These are phyloP conservation scores for Zaprionus inermis DNA, from an alignment of 1,140 invertebrate genomes.

Conservation along the genomic window DNA sequence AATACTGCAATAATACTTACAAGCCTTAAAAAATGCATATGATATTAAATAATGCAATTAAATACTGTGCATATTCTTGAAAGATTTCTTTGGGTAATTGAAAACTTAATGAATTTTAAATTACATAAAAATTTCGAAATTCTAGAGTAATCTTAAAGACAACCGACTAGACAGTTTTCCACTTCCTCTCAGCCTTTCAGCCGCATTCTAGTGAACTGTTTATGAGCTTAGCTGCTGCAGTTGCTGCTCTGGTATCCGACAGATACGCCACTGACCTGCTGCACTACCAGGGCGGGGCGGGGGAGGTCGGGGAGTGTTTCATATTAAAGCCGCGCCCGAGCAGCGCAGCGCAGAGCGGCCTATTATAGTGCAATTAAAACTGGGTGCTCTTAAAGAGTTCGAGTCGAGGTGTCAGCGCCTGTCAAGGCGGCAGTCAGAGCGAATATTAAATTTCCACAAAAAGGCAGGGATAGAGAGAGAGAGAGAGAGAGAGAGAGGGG, in stretches of 20 bases:
- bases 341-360: neutral
- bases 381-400: slow-evolving; percentile 66
- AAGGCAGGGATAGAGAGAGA: slow-evolving; percentile 5
- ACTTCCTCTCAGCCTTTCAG: neutral
- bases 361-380: slow-evolving; percentile 80
- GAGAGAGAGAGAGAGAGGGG: slow-evolving; percentile 23
- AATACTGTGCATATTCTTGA: too few species aligned
- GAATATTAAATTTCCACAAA: slow-evolving; percentile 74
- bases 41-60: too few species aligned
- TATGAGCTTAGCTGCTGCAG: neutral
- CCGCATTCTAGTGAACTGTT: neutral
- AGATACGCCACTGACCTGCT: neutral
- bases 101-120: too few species aligned
- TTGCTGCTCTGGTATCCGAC: neutral
- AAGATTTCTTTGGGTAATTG: too few species aligned
- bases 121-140: too few species aligned
- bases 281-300: neutral
- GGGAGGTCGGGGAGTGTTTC: too few species aligned
- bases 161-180: too few species aligned
- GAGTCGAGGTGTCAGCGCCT: slow-evolving; percentile 79
- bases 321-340: neutral
- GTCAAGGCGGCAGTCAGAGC: slow-evolving; percentile 55
- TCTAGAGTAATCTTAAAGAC: too few species aligned
- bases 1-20: too few species aligned
- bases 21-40: too few species aligned